These are phyloP conservation scores for Flexamia atlantica DNA, from an alignment of 2,888 invertebrate genomes.

Conservation along the genomic window DNA sequence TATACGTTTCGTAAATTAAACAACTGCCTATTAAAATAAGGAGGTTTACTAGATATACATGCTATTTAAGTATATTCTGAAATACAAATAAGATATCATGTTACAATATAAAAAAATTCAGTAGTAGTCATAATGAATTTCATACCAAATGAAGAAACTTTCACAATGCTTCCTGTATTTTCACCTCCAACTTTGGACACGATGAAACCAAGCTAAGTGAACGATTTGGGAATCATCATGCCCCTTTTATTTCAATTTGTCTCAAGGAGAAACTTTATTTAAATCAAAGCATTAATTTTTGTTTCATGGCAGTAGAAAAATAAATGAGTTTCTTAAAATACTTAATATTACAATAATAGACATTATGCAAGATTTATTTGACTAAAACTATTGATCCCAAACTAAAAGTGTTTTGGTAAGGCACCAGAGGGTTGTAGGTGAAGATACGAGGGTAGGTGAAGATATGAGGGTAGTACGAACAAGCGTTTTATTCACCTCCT, in stretches of 20 bases:
- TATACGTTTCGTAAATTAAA: constrained; percentile 30
- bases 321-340: constrained; percentile 41
- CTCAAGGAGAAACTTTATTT: neutral
- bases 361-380: constrained; percentile 5
- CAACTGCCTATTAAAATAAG: constrained; percentile 43
- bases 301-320: constrained; percentile 46
- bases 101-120: constrained; percentile 45
- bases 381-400: constrained; percentile 44
- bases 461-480: too few species aligned
- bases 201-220: constrained; percentile 56
- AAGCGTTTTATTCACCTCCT: too few species aligned
- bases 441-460: constrained; percentile 62
- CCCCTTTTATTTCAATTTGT: constrained; percentile 1
- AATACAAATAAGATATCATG: constrained; percentile 51
- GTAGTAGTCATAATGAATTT: constrained; percentile 54
- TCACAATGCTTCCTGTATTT: constrained; percentile 55
- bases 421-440: constrained; percentile 61
- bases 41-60: constrained; percentile 42
- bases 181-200: constrained; percentile 59
- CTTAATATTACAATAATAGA: constrained; percentile 32
- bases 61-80: constrained; percentile 52
- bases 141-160: constrained; percentile 48
- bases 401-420: constrained; percentile 56
- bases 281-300: neutral
- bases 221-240: constrained; percentile 43